These are phyloP conservation scores for Cheilosia vernalis DNA, from an alignment of 2,888 invertebrate genomes.

Conservation along the genomic window DNA sequence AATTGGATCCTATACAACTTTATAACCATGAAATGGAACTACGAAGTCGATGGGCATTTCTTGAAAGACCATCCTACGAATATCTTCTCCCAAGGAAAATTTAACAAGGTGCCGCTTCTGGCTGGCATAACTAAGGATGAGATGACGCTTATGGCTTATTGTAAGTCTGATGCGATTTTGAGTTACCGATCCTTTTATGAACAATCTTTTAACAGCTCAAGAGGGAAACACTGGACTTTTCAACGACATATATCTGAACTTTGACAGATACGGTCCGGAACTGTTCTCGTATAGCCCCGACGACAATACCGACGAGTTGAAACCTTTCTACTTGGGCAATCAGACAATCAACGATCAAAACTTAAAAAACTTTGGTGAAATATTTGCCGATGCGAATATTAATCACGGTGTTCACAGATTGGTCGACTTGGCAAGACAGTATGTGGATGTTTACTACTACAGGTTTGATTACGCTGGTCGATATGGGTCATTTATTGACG, in stretches of 20 bases:
- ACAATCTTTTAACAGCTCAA: constrained; percentile 70
- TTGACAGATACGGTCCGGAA: constrained; percentile 79
- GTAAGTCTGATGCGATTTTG: constrained; percentile 70
- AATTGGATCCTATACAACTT: constrained; percentile 78
- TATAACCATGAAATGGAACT: constrained; percentile 80
- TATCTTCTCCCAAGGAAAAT: constrained; percentile 84
- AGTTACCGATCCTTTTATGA: neutral
- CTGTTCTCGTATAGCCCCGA: constrained; percentile 83
- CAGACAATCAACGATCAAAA: constrained; percentile 58
- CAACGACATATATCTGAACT: constrained; percentile 78
- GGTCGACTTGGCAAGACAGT: constrained; percentile 84
- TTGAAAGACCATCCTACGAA: constrained; percentile 85
- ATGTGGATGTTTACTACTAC: constrained; percentile 85
- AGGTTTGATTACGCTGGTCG: no score
- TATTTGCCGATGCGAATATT: constrained; percentile 86
- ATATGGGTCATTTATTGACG: no score
- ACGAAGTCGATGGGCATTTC: constrained; percentile 87
- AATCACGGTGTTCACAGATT: constrained; percentile 86
- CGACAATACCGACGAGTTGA: neutral
- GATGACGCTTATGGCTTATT: constrained; percentile 80
- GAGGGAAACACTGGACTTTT: constrained; percentile 76
- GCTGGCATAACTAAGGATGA: constrained; percentile 87
- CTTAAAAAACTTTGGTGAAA: constrained; percentile 79
- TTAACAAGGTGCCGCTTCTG: constrained; percentile 86
- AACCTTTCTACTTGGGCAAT: constrained; percentile 64